Percentiles rank a stretch among this genome's conserved stretches.
These are phyloP conservation scores for Morinoia aosen DNA, from an alignment of 2,888 invertebrate species.

Conservation along the genomic window DNA sequence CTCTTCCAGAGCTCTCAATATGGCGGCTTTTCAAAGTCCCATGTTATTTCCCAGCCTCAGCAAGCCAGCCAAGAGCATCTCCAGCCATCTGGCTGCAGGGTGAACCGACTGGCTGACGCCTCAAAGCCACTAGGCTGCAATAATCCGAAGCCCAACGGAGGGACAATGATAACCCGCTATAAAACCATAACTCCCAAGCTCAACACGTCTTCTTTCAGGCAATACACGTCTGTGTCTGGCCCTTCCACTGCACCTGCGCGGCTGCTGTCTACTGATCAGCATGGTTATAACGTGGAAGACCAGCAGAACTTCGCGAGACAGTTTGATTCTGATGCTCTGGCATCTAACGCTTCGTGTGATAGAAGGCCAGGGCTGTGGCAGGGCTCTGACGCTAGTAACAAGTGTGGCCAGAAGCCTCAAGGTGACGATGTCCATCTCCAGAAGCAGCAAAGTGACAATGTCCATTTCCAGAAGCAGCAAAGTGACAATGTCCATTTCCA, in stretches of 20 bases:
- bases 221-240: neutral
- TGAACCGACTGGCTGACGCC: neutral
- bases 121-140: neutral
- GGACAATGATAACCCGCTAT: neutral
- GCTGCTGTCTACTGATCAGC: neutral
- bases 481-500: too few species aligned
- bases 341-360: too few species aligned
- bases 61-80: neutral
- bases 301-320: neutral
- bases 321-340: too few species aligned
- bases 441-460: too few species aligned
- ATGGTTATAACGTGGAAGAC: neutral
- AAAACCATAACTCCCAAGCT: conserved; percentile 8
- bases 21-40: neutral
- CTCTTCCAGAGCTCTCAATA: conserved; percentile 34
- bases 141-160: neutral
- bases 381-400: too few species aligned
- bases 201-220: neutral
- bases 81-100: neutral
- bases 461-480: too few species aligned
- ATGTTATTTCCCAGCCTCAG: neutral
- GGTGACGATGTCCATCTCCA: too few species aligned
- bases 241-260: neutral
- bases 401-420: too few species aligned
- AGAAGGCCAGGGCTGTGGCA: too few species aligned